These are phyloP conservation scores for Nothura maculosa DNA, from an alignment of 2,797 vertebrate species.

Conservation along the genomic window DNA sequence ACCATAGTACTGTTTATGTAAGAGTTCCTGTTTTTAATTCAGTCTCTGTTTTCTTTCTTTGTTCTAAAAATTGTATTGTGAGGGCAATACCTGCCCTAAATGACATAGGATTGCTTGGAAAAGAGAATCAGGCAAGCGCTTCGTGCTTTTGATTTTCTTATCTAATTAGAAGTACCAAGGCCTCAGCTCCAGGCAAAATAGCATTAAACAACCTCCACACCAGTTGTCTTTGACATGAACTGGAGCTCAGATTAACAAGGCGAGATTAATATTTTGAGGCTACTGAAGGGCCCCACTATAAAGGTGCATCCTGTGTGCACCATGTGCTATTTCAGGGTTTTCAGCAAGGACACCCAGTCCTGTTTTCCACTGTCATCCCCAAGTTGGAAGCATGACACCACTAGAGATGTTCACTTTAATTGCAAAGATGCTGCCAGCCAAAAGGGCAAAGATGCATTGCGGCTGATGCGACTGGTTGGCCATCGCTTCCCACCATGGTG, in stretches of 20 bases:
- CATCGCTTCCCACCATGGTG: rapidly evolving
- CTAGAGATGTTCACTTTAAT: background rate
- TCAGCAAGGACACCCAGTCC: background rate
- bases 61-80: constrained; percentile 10
- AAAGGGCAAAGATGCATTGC: background rate
- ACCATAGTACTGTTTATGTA: constrained; percentile 17
- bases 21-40: constrained; percentile 52
- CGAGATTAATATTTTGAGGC: background rate
- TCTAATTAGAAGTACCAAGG: background rate
- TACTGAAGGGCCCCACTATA: rapidly evolving
- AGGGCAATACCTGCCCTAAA: background rate
- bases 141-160: background rate
- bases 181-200: background rate
- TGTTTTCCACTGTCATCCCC: background rate
- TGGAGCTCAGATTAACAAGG: background rate
- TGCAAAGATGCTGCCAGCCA: background rate
- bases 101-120: background rate
- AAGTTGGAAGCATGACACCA: rapidly evolving
- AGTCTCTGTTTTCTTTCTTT: constrained; percentile 20
- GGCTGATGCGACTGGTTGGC: background rate
- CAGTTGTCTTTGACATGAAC: background rate
- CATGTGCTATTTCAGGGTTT: background rate
- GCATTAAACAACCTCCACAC: background rate
- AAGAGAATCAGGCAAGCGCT: background rate
- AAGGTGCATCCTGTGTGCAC: background rate